Conservation (phyloP, 2,113 vertebrate species). For the Channa maculata region DNA sequence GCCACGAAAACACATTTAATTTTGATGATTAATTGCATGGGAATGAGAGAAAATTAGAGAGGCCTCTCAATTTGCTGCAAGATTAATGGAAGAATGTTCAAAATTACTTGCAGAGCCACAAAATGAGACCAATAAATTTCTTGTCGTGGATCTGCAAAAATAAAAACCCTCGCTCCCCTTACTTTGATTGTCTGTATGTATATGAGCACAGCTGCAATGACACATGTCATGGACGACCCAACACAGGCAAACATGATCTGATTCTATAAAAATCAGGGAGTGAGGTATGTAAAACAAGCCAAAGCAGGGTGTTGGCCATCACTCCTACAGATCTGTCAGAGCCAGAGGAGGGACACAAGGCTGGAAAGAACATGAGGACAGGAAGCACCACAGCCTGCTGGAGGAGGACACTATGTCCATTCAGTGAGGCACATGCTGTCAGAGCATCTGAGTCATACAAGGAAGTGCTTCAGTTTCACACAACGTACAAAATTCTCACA, state of each 20-base stretch:
- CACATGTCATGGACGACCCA: not conserved
- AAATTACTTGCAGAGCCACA: constrained; percentile 33
- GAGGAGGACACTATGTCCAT: constrained; percentile 25
- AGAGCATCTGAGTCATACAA: constrained; percentile 1
- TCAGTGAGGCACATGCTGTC: constrained; percentile 8
- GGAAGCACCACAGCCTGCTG: not conserved
- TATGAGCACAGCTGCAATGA: constrained; percentile 16
- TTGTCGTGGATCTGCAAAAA: not conserved
- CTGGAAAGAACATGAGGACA: constrained; percentile 16
- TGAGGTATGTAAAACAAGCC: constrained; percentile 19
- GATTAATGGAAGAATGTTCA: too few species aligned
- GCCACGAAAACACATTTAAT: too few species aligned
- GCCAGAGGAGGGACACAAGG: not conserved
- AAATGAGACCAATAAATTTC: constrained; percentile 29
- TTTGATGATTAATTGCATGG: too few species aligned
- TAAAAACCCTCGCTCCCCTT: constrained; percentile 10
- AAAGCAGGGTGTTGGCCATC: constrained; percentile 25
- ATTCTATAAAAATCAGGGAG: constrained; percentile 28
- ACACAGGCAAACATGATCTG: constrained; percentile 46
- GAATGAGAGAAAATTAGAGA: too few species aligned
- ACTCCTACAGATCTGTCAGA: constrained; percentile 30
- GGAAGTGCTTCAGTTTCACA: constrained; percentile 23
- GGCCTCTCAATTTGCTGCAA: too few species aligned
- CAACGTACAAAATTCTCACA: not conserved
- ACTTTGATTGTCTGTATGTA: constrained; percentile 3